phyloP scores from a whole-genome alignment of 2,797 vertebrate species.

The Mustela erminea region DNA sequence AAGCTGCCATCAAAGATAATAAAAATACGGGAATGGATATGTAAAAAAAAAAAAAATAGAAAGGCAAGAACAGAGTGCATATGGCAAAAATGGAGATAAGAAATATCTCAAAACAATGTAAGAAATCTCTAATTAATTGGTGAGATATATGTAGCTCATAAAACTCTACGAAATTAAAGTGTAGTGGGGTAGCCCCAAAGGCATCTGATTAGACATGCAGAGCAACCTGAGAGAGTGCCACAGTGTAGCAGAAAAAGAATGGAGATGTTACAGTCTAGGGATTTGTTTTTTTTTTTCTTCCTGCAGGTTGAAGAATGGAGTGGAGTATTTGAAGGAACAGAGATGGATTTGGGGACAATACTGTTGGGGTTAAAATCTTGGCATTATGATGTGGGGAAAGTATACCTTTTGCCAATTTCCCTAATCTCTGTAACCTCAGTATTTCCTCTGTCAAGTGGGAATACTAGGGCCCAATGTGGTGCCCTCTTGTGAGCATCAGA shows the following conservation, averaged over 20 bases:
- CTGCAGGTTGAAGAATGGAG: not conserved
- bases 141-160: not conserved
- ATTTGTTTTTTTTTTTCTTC: not conserved
- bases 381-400: not conserved
- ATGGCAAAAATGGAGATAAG: not conserved
- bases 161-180: slow-evolving; percentile 15
- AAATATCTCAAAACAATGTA: not conserved
- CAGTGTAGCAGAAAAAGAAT: not conserved
- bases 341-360: not conserved
- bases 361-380: not conserved
- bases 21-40: not conserved
- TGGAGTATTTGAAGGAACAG: not conserved
- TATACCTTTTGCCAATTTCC: not conserved
- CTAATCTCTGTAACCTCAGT: not conserved
- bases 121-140: slow-evolving; percentile 27
- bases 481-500: not conserved
- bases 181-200: not conserved
- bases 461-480: not conserved
- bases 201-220: not conserved
- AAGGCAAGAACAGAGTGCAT: not conserved
- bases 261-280: not conserved
- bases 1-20: slow-evolving; percentile 37
- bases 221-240: not conserved
- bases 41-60: not conserved
- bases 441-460: not conserved